Evolutionary conservation across 2,113 vertebrate genomes (phyloP).

Genomic region (Monarcha castaneiventris): DNA sequence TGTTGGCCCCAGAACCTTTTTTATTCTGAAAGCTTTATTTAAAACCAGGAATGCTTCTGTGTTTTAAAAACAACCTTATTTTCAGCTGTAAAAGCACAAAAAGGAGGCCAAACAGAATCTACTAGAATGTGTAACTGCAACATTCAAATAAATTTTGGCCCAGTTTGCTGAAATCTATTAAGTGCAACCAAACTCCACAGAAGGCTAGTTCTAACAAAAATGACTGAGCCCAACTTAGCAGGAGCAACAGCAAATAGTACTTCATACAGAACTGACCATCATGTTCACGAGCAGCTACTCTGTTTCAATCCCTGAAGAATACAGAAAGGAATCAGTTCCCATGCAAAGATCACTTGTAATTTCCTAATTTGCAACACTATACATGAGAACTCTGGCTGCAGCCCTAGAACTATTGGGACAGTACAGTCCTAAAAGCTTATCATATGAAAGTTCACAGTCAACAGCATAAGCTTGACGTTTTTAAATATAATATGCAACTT

Average conservation of each 20-base stretch:
- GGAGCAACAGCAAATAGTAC: neutral
- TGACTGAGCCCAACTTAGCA: neutral
- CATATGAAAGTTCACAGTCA: neutral
- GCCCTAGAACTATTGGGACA: neutral
- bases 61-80: neutral
- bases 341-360: neutral
- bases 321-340: neutral
- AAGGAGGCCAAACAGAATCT: neutral
- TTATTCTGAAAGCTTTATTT: neutral
- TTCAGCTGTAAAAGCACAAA: neutral
- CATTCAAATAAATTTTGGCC: neutral
- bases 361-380: neutral
- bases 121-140: neutral
- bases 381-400: neutral
- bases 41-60: neutral
- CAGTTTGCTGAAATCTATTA: neutral
- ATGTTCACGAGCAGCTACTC: neutral
- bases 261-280: neutral
- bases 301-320: neutral
- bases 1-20: neutral
- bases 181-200: neutral
- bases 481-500: neutral
- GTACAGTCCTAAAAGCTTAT: neutral
- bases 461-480: neutral
- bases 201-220: neutral